phyloP scores from a whole-genome alignment of 1,140 invertebrate genomes.

The Bathynomus jamesi region DNA sequence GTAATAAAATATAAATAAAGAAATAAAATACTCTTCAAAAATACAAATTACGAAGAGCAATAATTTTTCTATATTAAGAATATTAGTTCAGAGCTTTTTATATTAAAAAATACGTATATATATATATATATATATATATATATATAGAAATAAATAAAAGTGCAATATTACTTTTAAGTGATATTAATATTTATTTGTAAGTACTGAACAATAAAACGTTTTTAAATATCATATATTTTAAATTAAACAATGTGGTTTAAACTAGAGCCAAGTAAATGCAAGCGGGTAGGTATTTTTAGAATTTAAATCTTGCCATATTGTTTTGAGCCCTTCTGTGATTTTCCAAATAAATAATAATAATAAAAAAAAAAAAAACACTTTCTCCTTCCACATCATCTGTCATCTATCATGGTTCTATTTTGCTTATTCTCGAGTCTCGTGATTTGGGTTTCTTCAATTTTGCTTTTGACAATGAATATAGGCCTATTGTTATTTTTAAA shows the following conservation, averaged over 20 bases:
- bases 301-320: background rate
- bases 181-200: background rate
- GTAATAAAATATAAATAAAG: background rate
- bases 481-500: no score
- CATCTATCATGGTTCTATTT: no score
- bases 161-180: background rate
- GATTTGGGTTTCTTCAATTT: no score
- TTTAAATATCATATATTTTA: background rate
- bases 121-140: no score
- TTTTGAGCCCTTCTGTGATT: background rate
- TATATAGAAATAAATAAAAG: background rate
- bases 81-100: background rate
- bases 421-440: no score
- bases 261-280: background rate
- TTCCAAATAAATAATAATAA: no score
- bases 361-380: no score
- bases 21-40: background rate
- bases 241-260: background rate
- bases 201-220: background rate
- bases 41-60: background rate
- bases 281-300: background rate
- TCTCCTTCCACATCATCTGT: no score
- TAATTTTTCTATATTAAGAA: background rate
- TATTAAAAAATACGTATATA: slow-evolving; percentile 1
- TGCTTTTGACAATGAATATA: no score